phyloP scores from a whole-genome alignment of 1,140 invertebrate genomes.

The Megathymus violae region DNA sequence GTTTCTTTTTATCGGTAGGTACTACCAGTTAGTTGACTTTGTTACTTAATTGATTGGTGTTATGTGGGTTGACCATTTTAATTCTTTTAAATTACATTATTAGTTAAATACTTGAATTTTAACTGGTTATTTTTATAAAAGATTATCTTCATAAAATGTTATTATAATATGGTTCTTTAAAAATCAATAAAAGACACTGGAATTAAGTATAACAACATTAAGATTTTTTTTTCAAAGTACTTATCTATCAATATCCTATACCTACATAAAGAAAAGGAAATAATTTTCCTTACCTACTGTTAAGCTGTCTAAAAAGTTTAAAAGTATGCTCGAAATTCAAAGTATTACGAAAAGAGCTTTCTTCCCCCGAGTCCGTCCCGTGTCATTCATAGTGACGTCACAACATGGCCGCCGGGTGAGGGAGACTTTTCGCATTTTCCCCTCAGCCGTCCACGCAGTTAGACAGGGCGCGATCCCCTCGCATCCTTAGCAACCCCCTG shows the following conservation, averaged over 20 bases:
- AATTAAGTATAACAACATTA: no score
- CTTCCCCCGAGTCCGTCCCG: constrained; percentile 59
- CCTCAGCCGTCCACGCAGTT: constrained; percentile 53
- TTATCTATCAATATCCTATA: no score
- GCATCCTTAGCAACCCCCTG: neutral
- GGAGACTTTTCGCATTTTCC: constrained; percentile 80
- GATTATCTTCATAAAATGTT: no score
- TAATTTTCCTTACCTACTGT: no score
- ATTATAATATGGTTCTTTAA: no score
- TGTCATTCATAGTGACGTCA: constrained; percentile 60
- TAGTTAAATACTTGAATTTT: no score
- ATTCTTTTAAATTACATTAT: no score
- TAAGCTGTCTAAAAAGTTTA: no score
- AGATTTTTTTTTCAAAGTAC: no score
- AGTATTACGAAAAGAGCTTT: constrained; percentile 22
- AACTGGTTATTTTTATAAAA: no score
- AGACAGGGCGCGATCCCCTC: constrained; percentile 33
- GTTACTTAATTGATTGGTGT: constrained; percentile 34
- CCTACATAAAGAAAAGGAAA: no score
- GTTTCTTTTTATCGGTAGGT: constrained; percentile 23
- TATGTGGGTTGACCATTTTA: neutral
- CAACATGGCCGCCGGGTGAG: constrained; percentile 73
- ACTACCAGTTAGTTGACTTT: constrained; percentile 9
- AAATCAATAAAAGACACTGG: no score
- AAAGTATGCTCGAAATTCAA: neutral